phyloP scores from a whole-genome alignment of 2,797 vertebrate genomes.

The Malacoraja senta region DNA sequence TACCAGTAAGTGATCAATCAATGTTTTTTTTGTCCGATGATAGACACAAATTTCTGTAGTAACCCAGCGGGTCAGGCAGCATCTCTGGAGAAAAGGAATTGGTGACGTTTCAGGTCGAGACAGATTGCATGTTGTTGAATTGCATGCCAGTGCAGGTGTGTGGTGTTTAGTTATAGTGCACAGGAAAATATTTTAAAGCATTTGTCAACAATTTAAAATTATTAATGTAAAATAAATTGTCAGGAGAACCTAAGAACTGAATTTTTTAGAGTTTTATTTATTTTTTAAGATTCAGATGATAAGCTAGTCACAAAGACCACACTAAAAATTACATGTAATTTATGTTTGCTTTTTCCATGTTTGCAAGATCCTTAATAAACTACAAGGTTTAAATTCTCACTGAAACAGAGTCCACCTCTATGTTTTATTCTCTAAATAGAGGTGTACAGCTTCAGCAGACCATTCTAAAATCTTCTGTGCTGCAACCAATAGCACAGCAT shows the following conservation, averaged over 20 bases:
- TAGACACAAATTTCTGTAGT: too few species aligned
- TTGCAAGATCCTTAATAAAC: slow-evolving; percentile 9
- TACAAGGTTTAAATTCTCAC: background rate
- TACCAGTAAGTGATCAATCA: background rate
- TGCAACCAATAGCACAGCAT: slow-evolving; percentile 78
- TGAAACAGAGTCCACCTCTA: slow-evolving; percentile 42
- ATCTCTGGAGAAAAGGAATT: too few species aligned
- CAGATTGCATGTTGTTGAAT: background rate
- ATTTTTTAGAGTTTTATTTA: background rate
- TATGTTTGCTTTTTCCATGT: background rate
- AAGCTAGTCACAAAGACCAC: background rate
- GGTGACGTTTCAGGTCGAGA: too few species aligned
- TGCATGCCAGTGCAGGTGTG: background rate
- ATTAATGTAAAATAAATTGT: background rate
- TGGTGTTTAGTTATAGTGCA: background rate
- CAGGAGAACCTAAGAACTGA: background rate
- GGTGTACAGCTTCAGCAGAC: slow-evolving; percentile 63
- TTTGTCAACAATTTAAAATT: background rate
- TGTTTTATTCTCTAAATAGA: slow-evolving; percentile 36
- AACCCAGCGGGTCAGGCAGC: too few species aligned
- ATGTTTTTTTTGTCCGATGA: too few species aligned
- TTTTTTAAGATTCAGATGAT: background rate
- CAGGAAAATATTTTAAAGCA: background rate
- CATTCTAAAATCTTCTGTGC: slow-evolving; percentile 68
- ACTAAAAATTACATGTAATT: background rate